These are phyloP conservation scores for Drosophila pruinosa DNA, from an alignment of 1,140 invertebrate species.

Conservation along the genomic window DNA sequence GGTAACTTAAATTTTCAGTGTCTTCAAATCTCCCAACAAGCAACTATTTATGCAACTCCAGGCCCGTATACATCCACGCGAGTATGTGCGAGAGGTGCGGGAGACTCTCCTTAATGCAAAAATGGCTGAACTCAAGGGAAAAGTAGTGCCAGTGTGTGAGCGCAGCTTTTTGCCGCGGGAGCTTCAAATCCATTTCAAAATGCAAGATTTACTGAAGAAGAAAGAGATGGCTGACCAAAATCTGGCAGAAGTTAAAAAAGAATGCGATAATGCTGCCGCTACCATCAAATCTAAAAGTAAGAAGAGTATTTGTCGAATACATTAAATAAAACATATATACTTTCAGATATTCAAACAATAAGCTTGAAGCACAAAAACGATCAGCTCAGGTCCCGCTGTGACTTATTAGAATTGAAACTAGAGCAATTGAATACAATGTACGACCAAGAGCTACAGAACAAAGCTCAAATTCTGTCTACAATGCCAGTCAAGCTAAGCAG, in stretches of 20 bases:
- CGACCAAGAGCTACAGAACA: constrained; percentile 53
- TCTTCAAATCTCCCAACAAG: constrained; percentile 69
- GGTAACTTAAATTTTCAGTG: constrained; percentile 34
- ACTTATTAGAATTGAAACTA: constrained; percentile 61
- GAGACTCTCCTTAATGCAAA: constrained; percentile 66
- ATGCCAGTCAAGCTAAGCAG: constrained; percentile 65
- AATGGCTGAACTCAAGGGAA: constrained; percentile 51
- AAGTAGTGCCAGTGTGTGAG: constrained; percentile 51
- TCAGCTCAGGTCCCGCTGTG: constrained; percentile 37
- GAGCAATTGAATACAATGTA: constrained; percentile 45
- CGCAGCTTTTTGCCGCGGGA: constrained; percentile 60
- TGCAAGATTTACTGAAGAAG: constrained; percentile 56
- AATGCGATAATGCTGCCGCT: constrained; percentile 49
- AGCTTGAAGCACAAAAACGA: constrained; percentile 53
- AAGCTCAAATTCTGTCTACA: constrained; percentile 50
- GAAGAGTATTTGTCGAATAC: neutral
- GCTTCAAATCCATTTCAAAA: constrained; percentile 60
- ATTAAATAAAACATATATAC: neutral
- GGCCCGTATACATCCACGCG: constrained; percentile 51
- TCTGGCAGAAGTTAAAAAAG: constrained; percentile 47
- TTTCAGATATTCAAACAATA: constrained; percentile 67
- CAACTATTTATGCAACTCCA: constrained; percentile 59
- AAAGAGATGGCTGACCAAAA: constrained; percentile 35
- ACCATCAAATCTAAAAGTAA: constrained; percentile 70
- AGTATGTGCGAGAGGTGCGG: constrained; percentile 55